Percentiles rank a stretch among this genome's conserved stretches.
phyloP scores from a whole-genome alignment of 2,797 vertebrate genomes.

The Erethizon dorsatum region DNA sequence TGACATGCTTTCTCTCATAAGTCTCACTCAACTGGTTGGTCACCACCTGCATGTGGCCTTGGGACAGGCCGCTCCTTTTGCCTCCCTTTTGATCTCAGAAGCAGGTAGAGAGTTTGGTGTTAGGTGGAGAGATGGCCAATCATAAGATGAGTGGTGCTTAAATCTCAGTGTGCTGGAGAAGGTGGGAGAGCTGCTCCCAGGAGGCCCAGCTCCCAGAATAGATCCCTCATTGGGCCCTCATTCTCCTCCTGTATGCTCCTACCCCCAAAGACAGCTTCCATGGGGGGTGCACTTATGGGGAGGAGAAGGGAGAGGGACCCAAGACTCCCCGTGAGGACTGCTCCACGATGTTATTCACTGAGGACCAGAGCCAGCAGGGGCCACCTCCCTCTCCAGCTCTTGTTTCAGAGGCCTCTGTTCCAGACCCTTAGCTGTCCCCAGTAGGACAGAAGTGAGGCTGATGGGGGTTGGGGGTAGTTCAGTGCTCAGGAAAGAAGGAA shows the following conservation, averaged over 20 bases:
- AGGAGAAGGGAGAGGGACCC: not conserved
- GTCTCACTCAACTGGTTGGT: not conserved
- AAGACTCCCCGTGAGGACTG: not conserved
- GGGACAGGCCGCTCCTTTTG: not conserved
- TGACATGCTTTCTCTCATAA: not conserved
- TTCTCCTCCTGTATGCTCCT: not conserved
- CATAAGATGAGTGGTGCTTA: not conserved
- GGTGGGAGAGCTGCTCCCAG: not conserved
- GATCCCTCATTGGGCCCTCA: not conserved
- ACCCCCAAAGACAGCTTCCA: not conserved
- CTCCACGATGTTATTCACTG: not conserved
- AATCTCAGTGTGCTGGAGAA: not conserved
- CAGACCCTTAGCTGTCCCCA: not conserved
- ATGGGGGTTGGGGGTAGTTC: not conserved
- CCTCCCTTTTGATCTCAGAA: not conserved
- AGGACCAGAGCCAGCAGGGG: not conserved
- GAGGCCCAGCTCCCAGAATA: not conserved
- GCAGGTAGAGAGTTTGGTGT: not conserved
- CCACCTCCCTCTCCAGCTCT: conserved; percentile 31
- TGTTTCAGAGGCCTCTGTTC: conserved; percentile 32
- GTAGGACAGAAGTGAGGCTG: not conserved
- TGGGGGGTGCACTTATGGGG: not conserved
- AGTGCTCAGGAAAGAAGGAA: not conserved
- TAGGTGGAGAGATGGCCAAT: not conserved
- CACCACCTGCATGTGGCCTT: not conserved